Evolutionary conservation across 2,797 vertebrate species (phyloP), one percentile per base, ranked within the genome.

Genomic region (Ispidina lecontei): DNA sequence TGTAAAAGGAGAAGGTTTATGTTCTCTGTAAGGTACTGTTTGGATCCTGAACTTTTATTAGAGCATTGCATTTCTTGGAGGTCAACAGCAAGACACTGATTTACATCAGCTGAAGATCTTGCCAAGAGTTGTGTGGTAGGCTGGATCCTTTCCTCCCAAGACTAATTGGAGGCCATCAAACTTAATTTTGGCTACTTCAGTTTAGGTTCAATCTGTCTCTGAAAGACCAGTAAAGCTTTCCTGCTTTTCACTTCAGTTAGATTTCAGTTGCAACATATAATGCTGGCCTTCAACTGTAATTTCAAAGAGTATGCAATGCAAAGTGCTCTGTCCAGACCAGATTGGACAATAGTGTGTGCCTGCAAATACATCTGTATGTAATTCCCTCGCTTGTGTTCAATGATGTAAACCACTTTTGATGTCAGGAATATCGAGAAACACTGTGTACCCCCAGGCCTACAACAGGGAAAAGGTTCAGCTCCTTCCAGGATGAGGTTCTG

Each of bases 101-200:
- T 96, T 96, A 95, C 93, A 95, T 94, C 96, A 87, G 23, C 47
- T 70, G 81, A 87, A 65, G 63, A 33, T 85, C 56, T 94, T 94
- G 91, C 91, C 94, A 94, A 54, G 70, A 87, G 72, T 85, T 85
- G 73, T 89, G 78, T 94, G 91, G 88, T 94, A 72, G 93, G 65
- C 93, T 94, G 94, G 86, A 83, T 93, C 86, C 62, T 82, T 91
- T 94, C 77, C 59, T 95, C 90, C 6, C 4, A 95, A 93, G 78
- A 89, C 90, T 95, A 96, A 96, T 94, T 90, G 90, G 81, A 91
- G 88, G 33, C 93, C 75, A 94, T 94, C 94, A 95, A 94, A 95
- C 91, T 91, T 94, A 94, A 94, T 94, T 94, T 91, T 91, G 88
- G 47, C 91, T 94, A 85, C 87, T 94, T 94, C 63, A 67, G 10